Conservation (phyloP, 2,797 vertebrate species). For the Hypotaenidia philippensis region DNA sequence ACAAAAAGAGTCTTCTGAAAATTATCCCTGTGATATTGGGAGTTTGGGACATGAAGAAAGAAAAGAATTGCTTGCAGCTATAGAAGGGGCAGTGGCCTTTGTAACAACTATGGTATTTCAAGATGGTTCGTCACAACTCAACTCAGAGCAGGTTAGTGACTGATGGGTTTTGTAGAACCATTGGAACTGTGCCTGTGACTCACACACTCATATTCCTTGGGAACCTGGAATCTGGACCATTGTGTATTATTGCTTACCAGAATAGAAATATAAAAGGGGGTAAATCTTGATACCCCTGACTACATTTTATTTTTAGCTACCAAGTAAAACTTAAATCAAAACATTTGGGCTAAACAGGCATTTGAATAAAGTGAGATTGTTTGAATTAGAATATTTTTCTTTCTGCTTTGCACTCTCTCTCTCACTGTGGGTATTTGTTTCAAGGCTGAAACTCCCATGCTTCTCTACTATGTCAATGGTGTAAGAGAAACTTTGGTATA, state of each 20-base stretch:
- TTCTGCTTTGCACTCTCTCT: background rate
- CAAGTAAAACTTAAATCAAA: background rate
- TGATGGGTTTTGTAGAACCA: background rate
- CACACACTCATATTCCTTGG: background rate
- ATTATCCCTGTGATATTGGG: constrained; percentile 77
- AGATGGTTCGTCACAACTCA: constrained; percentile 90
- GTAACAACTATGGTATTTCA: constrained; percentile 86
- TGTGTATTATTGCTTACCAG: background rate
- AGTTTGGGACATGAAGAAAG: constrained; percentile 79
- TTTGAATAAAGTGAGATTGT: background rate
- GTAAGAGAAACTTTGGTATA: background rate
- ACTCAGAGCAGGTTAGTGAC: constrained; percentile 82
- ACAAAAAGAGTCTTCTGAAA: background rate
- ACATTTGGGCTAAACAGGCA: background rate
- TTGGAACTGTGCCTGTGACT: background rate
- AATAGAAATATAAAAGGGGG: background rate
- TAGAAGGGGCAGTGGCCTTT: constrained; percentile 74
- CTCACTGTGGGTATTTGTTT: background rate
- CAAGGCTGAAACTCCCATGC: background rate
- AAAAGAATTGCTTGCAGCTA: constrained; percentile 72
- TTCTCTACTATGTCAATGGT: background rate
- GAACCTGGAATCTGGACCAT: background rate
- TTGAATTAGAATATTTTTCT: background rate
- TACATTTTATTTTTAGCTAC: background rate
- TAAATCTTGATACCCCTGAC: background rate